phyloP scores from a whole-genome alignment of 2,113 vertebrate species.

The Melospiza georgiana region DNA sequence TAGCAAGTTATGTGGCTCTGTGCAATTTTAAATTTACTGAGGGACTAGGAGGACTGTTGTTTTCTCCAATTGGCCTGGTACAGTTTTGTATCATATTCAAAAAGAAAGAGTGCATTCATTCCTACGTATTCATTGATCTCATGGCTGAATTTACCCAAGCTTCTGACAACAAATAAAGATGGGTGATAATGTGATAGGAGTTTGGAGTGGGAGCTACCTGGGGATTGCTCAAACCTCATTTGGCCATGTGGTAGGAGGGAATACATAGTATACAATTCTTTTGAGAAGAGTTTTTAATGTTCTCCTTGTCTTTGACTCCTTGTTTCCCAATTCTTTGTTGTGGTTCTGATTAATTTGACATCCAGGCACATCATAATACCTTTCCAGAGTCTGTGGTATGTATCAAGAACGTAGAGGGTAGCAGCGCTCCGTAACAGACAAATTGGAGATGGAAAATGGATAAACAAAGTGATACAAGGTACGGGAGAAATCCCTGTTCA shows the following conservation, averaged over 20 bases:
- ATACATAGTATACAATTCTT: neutral
- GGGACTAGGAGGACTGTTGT: neutral
- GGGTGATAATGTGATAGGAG: accelerated
- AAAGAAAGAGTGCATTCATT: neutral
- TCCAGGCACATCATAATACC: neutral
- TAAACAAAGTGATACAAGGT: neutral
- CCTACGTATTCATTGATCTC: neutral
- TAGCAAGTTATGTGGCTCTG: neutral
- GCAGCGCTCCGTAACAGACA: neutral
- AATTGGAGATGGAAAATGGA: neutral
- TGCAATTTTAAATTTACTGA: neutral
- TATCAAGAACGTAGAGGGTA: neutral
- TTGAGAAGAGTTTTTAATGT: neutral
- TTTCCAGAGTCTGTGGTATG: neutral
- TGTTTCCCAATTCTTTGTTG: neutral
- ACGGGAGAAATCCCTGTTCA: neutral
- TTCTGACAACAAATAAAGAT: neutral
- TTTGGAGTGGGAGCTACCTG: neutral
- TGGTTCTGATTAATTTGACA: neutral
- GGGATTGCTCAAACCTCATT: neutral
- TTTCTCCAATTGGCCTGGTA: neutral
- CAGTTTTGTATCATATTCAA: neutral
- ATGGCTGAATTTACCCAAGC: neutral
- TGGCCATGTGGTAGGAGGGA: neutral
- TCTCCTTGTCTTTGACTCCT: neutral